Percentiles rank a stretch among this genome's conserved stretches.
Evolutionary conservation across 2,888 invertebrate genomes (phyloP).

Genomic region (Agriopis aurantiaria): DNA sequence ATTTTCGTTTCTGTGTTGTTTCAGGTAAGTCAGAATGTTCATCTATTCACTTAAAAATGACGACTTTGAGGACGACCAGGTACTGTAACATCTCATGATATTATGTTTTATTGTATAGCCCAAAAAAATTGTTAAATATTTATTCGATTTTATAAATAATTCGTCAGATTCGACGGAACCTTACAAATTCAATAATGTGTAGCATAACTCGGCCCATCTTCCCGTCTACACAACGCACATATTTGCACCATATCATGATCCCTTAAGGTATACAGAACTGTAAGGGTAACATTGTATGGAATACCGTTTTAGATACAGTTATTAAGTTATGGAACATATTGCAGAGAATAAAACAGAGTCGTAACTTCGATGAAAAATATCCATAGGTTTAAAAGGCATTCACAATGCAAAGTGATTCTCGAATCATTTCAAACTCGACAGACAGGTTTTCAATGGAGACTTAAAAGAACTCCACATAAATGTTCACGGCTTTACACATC

Average conservation of each 20-base stretch:
- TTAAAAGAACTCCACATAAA: too few relatives aligned
- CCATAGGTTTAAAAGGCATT: not conserved
- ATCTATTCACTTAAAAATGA: too few relatives aligned
- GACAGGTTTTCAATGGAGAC: too few relatives aligned
- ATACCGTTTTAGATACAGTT: slow-evolving; percentile 38
- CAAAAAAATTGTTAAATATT: not conserved
- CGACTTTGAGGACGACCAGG: too few relatives aligned
- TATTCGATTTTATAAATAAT: slow-evolving; percentile 17
- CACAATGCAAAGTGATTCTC: not conserved
- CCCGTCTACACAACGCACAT: not conserved
- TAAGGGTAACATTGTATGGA: slow-evolving; percentile 25
- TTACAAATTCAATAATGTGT: slow-evolving; percentile 42
- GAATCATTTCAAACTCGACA: too few relatives aligned
- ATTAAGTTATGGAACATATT: slow-evolving; percentile 39
- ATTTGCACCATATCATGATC: slow-evolving; percentile 25
- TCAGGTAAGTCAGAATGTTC: too few relatives aligned
- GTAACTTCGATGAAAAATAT: not conserved
- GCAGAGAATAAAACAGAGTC: not conserved
- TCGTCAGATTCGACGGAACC: slow-evolving; percentile 32
- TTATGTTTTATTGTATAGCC: not conserved
- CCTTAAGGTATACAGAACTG: slow-evolving; percentile 20
- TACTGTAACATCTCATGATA: too few relatives aligned
- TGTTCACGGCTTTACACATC: not conserved
- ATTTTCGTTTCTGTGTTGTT: too few relatives aligned
- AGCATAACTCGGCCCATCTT: slow-evolving; percentile 27